A percentile compares a stretch with the other conserved stretches of the same genome.
phyloP scores from a whole-genome alignment of 2,113 vertebrate species.

The Amphiprion percula region DNA sequence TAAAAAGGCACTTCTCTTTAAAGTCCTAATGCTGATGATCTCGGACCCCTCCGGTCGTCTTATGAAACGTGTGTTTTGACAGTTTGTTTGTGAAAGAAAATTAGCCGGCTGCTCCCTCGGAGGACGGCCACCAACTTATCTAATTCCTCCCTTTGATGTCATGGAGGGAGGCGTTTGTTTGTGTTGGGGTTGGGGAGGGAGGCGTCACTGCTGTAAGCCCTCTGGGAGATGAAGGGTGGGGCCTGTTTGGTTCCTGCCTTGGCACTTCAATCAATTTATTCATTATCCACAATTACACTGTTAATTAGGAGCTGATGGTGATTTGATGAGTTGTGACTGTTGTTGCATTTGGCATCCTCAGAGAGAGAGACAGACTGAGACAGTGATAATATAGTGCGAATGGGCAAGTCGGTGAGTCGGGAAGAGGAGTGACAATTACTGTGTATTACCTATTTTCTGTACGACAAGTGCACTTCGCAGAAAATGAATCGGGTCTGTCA shows the following conservation, averaged over 20 bases:
- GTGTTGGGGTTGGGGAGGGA: background rate
- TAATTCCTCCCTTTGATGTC: slow-evolving; percentile 63
- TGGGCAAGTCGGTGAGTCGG: background rate
- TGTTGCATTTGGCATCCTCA: slow-evolving; percentile 9
- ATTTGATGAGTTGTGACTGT: slow-evolving; percentile 53
- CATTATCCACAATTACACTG: slow-evolving; percentile 66
- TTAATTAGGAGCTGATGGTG: slow-evolving; percentile 63
- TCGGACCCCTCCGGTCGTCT: slow-evolving; percentile 42
- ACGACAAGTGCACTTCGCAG: slow-evolving; percentile 40
- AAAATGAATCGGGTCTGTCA: slow-evolving; percentile 41
- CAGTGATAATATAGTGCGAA: slow-evolving; percentile 2
- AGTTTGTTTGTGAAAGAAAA: slow-evolving; percentile 69
- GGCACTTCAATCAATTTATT: slow-evolving; percentile 67
- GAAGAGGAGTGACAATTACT: slow-evolving; percentile 38
- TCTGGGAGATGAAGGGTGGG: slow-evolving; percentile 28
- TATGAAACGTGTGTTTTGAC: slow-evolving; percentile 53
- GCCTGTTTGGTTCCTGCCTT: slow-evolving; percentile 43
- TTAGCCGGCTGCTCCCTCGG: slow-evolving; percentile 40
- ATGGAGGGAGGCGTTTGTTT: slow-evolving; percentile 39
- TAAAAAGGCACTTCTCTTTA: slow-evolving; percentile 49
- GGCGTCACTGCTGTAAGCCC: background rate
- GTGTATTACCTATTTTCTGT: slow-evolving; percentile 35
- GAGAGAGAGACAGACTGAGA: background rate
- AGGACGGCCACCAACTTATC: slow-evolving; percentile 42
- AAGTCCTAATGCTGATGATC: slow-evolving; percentile 47